phyloP scores from a whole-genome alignment of 2,797 vertebrate species.

The Propithecus deckenii region DNA sequence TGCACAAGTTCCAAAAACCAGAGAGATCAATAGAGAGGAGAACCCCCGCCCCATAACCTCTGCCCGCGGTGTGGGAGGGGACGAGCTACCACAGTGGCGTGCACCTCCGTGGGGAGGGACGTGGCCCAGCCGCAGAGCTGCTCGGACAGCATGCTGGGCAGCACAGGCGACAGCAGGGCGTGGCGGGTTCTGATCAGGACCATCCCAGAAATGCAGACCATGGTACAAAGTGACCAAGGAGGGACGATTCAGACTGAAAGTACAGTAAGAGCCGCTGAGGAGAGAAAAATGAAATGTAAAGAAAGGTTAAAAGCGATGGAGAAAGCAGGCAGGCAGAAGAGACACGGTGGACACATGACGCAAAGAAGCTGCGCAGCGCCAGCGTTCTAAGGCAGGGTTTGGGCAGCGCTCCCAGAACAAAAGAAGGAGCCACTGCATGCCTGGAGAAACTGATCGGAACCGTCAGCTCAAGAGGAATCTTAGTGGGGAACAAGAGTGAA shows the following conservation, averaged over 20 bases:
- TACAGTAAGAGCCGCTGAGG: background rate
- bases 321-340: background rate
- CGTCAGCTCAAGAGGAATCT: background rate
- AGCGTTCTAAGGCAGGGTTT: background rate
- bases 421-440: background rate
- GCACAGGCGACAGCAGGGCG: no score
- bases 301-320: background rate
- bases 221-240: background rate
- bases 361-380: background rate
- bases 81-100: fast-evolving
- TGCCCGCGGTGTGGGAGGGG: no score
- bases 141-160: background rate
- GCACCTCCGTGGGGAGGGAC: fast-evolving
- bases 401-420: background rate
- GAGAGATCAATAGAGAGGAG: background rate
- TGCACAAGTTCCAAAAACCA: background rate
- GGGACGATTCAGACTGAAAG: background rate
- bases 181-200: background rate
- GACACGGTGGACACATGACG: no score
- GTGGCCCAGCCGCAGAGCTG: background rate
- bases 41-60: fast-evolving
- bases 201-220: background rate
- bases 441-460: background rate
- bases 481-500: background rate
- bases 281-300: background rate